Percentiles rank a stretch among this genome's conserved stretches.
Conservation (phyloP, 1,140 invertebrate species). For the Lepidotrigona ventralis region DNA sequence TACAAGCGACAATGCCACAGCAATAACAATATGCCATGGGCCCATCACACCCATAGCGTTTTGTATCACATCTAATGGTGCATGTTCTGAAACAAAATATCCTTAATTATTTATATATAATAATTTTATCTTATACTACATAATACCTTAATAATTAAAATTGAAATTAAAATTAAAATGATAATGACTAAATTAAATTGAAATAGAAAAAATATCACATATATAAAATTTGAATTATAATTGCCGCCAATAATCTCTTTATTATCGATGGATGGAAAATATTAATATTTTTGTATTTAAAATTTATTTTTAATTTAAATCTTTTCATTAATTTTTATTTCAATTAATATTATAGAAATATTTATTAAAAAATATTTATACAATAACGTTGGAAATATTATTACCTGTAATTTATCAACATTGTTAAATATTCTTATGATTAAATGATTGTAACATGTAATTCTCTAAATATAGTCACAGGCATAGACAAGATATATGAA, state of each 20-base stretch:
- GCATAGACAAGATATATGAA: too few species aligned
- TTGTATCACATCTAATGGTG: conserved; percentile 70
- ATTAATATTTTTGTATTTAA: not conserved
- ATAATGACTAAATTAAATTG: not conserved
- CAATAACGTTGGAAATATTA: not conserved
- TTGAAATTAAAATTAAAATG: not conserved
- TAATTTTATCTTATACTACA: not conserved
- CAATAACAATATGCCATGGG: conserved; percentile 82
- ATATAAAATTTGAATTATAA: not conserved
- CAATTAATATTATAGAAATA: not conserved
- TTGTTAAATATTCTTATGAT: not conserved
- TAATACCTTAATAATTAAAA: not conserved
- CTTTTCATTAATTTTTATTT: not conserved
- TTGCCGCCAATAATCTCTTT: not conserved
- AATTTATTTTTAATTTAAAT: not conserved
- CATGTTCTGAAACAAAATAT: conserved; percentile 61
- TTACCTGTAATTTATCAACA: not conserved
- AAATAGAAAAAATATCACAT: not conserved
- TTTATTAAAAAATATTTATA: not conserved
- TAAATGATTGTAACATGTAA: not conserved
- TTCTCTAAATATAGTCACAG: not conserved
- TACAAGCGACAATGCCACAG: conserved; percentile 83
- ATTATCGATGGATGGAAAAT: conserved; percentile 8
- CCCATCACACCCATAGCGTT: conserved; percentile 82
- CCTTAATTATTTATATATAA: not conserved